Evolutionary conservation across 2,113 vertebrate genomes (phyloP), one percentile per base, ranked within the genome.

Genomic region (Leptobrachium leishanense): DNA sequence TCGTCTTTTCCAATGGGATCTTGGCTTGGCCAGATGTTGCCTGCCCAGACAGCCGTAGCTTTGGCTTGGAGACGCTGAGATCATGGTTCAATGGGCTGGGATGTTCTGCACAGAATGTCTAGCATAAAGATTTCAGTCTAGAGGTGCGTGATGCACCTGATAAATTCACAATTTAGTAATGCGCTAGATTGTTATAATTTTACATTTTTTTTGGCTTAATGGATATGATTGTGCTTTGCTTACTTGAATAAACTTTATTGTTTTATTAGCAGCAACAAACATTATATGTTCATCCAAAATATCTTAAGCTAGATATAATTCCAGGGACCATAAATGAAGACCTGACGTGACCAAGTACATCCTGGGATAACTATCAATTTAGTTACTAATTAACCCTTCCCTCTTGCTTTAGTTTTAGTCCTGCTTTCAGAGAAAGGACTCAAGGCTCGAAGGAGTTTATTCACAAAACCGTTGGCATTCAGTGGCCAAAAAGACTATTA

Each of bases 1-100:
- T 80, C 64, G 42, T 68, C 50, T 62, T 74, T 65, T 42, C 54
- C 77, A 80, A 44, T 74, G 13, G 40, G 57, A 46, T 41, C 39
- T 59, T 63, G 74, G 44, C 5, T 73, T 68, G 31, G 64, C 65
- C 77, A 80, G 71, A 74, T 74, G 77, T 80, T 63, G 15, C 42
- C 41, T 13, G n/a, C 20, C 68, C 77, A n/a, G 41, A 12, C 20
- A 64, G 68, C 50, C 71, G 59, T 12, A 46, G 41, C 20, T 9
- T 72, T 43, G 55, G 55, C 55, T 8, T 50, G 10, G 11, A 59
- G 10, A 2, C 10, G 55, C 55, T 59, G 10, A 54, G 11, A 1
- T 6, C 2, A 6, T 54, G 50, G 20, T 54, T 6, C 12, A 54
- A 54, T 6, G 1, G 11, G 11, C 6, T 59, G 55, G 1, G 13